These are phyloP conservation scores for Neomonachus schauinslandi DNA, from an alignment of 2,113 vertebrate genomes.

Conservation along the genomic window DNA sequence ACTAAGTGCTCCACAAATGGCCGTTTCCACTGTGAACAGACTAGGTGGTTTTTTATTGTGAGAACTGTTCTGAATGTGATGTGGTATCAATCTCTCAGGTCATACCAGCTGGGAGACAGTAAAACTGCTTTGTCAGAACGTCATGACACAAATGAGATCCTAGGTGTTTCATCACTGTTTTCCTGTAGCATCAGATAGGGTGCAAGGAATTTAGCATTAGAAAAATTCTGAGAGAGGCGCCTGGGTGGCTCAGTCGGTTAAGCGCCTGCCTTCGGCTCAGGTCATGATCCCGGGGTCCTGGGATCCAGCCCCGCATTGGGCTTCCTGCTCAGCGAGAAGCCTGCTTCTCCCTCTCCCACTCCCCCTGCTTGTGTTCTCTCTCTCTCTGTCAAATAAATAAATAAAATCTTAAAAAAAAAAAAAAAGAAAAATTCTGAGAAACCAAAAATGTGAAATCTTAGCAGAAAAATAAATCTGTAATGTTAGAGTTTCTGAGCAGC, in stretches of 20 bases:
- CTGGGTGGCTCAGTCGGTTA: neutral
- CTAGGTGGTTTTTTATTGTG: neutral
- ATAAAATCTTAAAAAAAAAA: neutral
- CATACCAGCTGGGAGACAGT: neutral
- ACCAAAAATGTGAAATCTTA: slow-evolving; percentile 18
- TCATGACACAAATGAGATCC: neutral
- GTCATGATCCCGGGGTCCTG: neutral
- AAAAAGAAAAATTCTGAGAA: neutral
- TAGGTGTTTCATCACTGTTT: neutral
- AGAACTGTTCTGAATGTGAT: neutral
- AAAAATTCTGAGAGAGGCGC: neutral
- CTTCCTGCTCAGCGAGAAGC: neutral
- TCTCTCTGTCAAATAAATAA: no score
- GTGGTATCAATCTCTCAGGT: neutral
- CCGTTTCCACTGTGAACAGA: neutral
- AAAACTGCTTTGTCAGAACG: neutral
- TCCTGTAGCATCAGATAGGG: neutral
- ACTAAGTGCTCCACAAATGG: neutral
- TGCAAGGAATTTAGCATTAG: neutral
- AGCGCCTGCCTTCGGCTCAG: neutral
- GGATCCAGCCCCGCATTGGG: neutral
- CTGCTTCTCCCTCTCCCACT: neutral
- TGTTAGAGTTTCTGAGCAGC: slow-evolving; percentile 15
- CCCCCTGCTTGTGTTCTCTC: neutral
- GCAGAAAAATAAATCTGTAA: neutral